These are phyloP conservation scores for Epistrophe eligans DNA, from an alignment of 2,888 invertebrate genomes.

Conservation along the genomic window DNA sequence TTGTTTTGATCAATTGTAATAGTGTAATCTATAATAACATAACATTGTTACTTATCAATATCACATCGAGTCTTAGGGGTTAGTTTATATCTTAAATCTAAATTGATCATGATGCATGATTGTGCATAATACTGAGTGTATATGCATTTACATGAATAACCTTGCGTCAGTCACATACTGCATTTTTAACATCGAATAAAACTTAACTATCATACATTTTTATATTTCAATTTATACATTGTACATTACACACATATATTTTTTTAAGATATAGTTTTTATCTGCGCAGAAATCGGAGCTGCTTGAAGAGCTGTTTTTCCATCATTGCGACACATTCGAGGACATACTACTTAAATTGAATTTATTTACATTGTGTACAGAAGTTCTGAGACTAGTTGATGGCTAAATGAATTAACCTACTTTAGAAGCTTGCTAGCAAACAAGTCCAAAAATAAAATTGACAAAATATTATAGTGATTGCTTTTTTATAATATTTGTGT, in stretches of 20 bases:
- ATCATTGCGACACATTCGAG: conserved; percentile 48
- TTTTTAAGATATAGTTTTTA: background rate
- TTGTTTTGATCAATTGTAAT: conserved; percentile 23
- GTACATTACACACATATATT: background rate
- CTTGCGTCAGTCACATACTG: conserved; percentile 35
- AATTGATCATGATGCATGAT: conserved; percentile 40
- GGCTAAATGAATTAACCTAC: conserved; percentile 63
- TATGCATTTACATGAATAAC: conserved; percentile 36
- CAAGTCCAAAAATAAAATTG: conserved; percentile 59
- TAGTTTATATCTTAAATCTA: conserved; percentile 39
- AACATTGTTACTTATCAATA: conserved; percentile 51
- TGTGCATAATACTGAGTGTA: conserved; percentile 52
- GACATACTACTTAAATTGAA: conserved; percentile 47
- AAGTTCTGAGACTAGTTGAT: conserved; percentile 70
- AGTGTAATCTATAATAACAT: conserved; percentile 49
- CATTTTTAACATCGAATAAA: conserved; percentile 14
- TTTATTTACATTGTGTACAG: conserved; percentile 44
- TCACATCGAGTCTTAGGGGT: conserved; percentile 61
- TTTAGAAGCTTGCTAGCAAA: conserved; percentile 36
- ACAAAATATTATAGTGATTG: background rate
- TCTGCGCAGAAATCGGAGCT: background rate
- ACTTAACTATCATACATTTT: background rate
- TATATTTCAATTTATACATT: background rate
- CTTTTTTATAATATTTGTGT: conserved; percentile 3
- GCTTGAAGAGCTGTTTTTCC: conserved; percentile 34